Percentiles rank a stretch among this genome's conserved stretches.
phyloP scores from a whole-genome alignment of 2,797 vertebrate genomes.

The Pseudomugil tenellus region DNA sequence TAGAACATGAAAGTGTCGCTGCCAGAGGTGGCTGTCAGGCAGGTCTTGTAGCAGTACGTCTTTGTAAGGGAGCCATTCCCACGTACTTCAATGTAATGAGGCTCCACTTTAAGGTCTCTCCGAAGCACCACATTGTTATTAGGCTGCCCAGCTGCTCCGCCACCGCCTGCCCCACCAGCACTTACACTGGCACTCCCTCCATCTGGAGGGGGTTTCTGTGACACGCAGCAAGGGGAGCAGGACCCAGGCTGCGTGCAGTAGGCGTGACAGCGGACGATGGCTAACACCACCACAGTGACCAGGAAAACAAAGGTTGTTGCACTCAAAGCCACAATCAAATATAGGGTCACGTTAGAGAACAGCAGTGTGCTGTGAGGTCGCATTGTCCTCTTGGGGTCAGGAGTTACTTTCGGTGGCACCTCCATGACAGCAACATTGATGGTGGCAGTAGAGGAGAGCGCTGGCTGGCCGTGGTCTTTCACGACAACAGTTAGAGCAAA shows the following conservation, averaged over 20 bases:
- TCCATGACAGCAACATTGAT: constrained; percentile 94
- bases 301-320: constrained; percentile 96
- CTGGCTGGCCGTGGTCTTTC: constrained; percentile 91
- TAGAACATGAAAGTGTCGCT: constrained; percentile 99
- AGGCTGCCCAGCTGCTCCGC: constrained; percentile 82
- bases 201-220: constrained; percentile 86
- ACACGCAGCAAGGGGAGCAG: constrained; percentile 90
- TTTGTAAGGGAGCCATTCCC: constrained; percentile 97
- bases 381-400: constrained; percentile 89
- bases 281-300: constrained; percentile 91
- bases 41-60: constrained; percentile 99
- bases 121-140: constrained; percentile 93
- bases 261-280: constrained; percentile 90
- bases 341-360: constrained; percentile 93
- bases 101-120: constrained; percentile 93
- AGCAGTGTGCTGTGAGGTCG: constrained; percentile 83
- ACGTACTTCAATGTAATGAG: constrained; percentile 96
- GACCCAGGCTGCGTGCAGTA: constrained; percentile 87
- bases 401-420: constrained; percentile 88
- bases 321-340: constrained; percentile 94
- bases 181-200: constrained; percentile 76
- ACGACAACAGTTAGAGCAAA: constrained; percentile 92
- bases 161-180: constrained; percentile 57
- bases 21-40: constrained; percentile 94
- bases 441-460: constrained; percentile 90